Percentiles rank a stretch among this genome's conserved stretches.
phyloP scores from a whole-genome alignment of 2,797 vertebrate species.

The Myiotriccus ornatus region DNA sequence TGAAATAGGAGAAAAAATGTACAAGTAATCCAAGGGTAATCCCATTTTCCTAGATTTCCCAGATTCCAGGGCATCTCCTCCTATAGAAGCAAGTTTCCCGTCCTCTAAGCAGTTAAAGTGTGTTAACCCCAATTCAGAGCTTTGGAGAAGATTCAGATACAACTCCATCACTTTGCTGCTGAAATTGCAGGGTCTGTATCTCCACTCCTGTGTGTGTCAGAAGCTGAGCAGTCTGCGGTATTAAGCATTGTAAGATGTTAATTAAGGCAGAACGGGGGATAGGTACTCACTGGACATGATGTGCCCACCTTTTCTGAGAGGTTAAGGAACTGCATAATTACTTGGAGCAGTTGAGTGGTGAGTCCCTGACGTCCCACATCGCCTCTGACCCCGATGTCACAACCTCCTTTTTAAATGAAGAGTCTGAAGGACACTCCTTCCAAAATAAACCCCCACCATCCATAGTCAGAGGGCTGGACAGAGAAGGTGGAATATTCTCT shows the following conservation, averaged over 20 bases:
- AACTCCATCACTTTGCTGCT: background rate
- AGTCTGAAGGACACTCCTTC: background rate
- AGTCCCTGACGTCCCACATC: background rate
- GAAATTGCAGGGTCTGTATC: background rate
- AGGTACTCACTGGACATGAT: background rate
- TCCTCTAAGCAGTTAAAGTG: background rate
- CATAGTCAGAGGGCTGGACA: background rate
- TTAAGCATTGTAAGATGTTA: background rate
- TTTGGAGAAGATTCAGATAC: background rate
- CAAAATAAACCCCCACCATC: background rate
- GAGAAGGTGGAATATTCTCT: background rate
- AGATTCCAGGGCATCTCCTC: background rate
- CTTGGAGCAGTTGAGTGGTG: background rate
- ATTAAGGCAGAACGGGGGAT: background rate
- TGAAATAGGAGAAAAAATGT: background rate
- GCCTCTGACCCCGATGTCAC: background rate
- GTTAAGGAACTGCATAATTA: background rate
- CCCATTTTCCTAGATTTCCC: background rate
- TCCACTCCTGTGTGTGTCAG: background rate
- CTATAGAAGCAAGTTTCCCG: background rate
- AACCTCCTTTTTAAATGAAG: background rate
- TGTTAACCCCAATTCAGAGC: background rate
- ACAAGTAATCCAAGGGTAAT: background rate
- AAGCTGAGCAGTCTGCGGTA: background rate
- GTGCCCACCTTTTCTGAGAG: background rate